Evolutionary conservation across 2,888 invertebrate genomes (phyloP), one percentile per base, ranked within the genome.

Genomic region (Clanis bilineata): DNA sequence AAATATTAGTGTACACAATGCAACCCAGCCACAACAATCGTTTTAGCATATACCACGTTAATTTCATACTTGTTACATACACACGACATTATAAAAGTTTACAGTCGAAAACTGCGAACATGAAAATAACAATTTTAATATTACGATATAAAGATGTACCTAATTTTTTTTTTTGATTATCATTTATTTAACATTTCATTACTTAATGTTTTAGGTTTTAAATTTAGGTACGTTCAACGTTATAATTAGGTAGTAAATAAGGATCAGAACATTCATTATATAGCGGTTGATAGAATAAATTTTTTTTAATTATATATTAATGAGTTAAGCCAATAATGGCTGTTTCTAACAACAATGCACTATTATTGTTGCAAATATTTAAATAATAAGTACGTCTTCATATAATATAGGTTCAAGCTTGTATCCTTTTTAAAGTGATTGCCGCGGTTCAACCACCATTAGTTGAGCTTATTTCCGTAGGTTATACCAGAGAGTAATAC

Each of bases 121-220:
- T 51, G 32, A 51, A n/a, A 51, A 51, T 18, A 18, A 32, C 28
- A 47, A 15, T 28, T 15, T 18, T 32, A 28, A 51, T 18, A 21
- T 51, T 51, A 32, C 18, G 10, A 51, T 51, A 51, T 51, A 51
- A 51, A 32, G 51, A 51, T 32, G 51, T 51, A 51, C 9, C 28
- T 21, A 18, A 32, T 28, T 51, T 44, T 23, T 9, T 10, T 10
- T 32, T 28, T 32, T 18, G 3, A 18, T 28, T 28, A 51, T 51
- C 7, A 3, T 10, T 12, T 4, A 51, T 28, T 51, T 51, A 28
- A 28, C 47, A 28, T 28, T 18, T 28, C 10, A 28, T 25, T 18
- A 51, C 7, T 32, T 51, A 32, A 51, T 18, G 32, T 32, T 28
- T 51, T 32, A 18, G 32, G 32, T 28, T 51, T 32, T 10, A 51